phyloP scores from a whole-genome alignment of 2,113 vertebrate genomes.

The mouse (Mus musculus) region GRCm39 chr3:154069501-154070000 shows the following conservation, averaged over 20 bases:
- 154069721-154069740: too few relatives aligned
- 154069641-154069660: too few relatives aligned
- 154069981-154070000: conserved; percentile 34
- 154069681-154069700: too few relatives aligned
- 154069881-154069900: conserved; percentile 43
- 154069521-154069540: conserved; percentile 66
- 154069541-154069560: conserved; percentile 52
- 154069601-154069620: neutral
- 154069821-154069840: too few relatives aligned
- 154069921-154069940: neutral
- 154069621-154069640: neutral
- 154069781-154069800: too few relatives aligned
- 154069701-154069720: too few relatives aligned
- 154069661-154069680: too few relatives aligned
- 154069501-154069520: conserved; percentile 63
- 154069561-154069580: conserved; percentile 41
- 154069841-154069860: too few relatives aligned
- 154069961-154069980: conserved; percentile 7
- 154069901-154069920: neutral
- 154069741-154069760: neutral
- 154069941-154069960: conserved; percentile 12
- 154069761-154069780: neutral
- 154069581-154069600: neutral
- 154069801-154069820: too few relatives aligned
- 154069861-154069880: too few relatives aligned